Base-by-base conservation (phyloP, 2,797 vertebrate genomes). In the Hemitrygon akajei region DNA sequence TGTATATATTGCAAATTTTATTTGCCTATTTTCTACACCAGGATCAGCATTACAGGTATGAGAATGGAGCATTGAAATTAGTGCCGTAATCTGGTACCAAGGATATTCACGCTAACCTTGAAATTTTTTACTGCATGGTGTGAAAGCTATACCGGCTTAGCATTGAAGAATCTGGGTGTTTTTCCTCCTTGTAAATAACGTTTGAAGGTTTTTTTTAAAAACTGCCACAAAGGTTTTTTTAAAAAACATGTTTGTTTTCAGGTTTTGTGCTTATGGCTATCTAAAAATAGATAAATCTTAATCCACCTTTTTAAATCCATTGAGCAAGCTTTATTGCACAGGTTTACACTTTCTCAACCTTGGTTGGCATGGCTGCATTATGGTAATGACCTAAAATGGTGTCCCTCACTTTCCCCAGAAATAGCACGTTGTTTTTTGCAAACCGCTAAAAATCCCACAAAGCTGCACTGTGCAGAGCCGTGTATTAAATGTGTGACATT, bases 401-500 rank as follows among this genome's bases (percentile, higher is more conserved):
- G 66, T 56, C 40, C 69, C 25, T 92, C 91, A 73, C 91, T 47
- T 40, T 91, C 25, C 25, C 40, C 37, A 92, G 91, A 47, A 22
- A 16, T 56, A 75, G 47, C 91, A 75, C 91, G 18, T 47, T 92
- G 18, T 47, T 92, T 92, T 92, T 75, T 92, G 69, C 73, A 92
- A 92, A 1, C 16, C 69, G 56, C 71, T 92, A 47, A 75, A 75
- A 92, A 73, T 92, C 25, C 91, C 91, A 37, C 86, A 69, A 66
- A 69, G 37, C 25, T 92, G 37, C 75, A 76, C 47, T 92, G 91
- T 75, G 25, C 7, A 12, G 37, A 92, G 86, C 40, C 27, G 63
- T 92, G 71, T 66, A 89, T 69, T 89, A 89, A 92, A 92, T 75
- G 22, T 75, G 11, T 94, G 96, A 94, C 95, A 71, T 92, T 94